phyloP scores from a whole-genome alignment of 2,113 vertebrate species.

The Puma concolor region DNA sequence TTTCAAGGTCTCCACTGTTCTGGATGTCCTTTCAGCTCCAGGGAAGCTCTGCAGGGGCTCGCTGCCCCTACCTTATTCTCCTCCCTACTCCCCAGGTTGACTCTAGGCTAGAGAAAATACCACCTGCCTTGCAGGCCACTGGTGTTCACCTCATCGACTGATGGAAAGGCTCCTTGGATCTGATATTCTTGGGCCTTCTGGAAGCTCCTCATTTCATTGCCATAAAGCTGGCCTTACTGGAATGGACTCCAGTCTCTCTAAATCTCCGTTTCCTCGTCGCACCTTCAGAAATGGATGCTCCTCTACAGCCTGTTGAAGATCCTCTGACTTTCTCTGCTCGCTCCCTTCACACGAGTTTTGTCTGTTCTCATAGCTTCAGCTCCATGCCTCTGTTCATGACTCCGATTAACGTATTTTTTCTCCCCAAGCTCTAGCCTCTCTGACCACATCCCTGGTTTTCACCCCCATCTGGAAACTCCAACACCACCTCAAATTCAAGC shows the following conservation, averaged over 20 bases:
- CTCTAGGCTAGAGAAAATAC: no score
- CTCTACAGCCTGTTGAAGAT: no score
- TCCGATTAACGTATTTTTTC: background rate
- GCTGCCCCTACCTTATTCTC: fast-evolving
- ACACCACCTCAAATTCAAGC: background rate
- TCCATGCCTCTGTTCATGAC: background rate
- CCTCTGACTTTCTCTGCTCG: background rate
- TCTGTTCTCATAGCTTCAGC: background rate
- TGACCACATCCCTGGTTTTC: background rate
- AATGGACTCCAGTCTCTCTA: background rate
- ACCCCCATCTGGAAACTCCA: background rate
- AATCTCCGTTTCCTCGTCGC: background rate
- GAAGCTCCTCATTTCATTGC: background rate
- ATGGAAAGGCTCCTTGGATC: background rate
- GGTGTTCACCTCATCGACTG: background rate
- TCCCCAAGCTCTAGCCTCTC: background rate
- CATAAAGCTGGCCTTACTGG: background rate
- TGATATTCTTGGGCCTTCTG: background rate
- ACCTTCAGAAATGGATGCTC: background rate
- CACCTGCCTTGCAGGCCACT: background rate
- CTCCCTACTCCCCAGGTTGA: background rate
- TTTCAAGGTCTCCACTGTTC: background rate
- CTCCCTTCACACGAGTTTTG: background rate
- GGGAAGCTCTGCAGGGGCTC: no score
- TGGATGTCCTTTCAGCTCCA: background rate